phyloP scores from a whole-genome alignment of 2,797 vertebrate species.

The Thunnus albacares region DNA sequence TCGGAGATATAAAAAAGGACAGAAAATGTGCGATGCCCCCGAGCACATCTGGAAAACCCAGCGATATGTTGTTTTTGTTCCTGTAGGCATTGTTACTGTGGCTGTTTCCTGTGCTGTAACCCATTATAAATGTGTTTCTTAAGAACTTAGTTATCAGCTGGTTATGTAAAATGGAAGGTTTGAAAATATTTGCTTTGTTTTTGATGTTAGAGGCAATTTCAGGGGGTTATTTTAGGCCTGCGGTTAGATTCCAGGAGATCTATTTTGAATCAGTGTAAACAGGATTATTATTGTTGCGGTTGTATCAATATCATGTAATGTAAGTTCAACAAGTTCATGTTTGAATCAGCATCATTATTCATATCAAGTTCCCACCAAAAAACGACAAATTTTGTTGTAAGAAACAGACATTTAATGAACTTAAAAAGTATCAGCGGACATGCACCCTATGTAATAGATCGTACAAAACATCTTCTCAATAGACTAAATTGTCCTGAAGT shows the following conservation, averaged over 20 bases:
- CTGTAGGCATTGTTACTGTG: conserved; percentile 29
- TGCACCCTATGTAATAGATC: background rate
- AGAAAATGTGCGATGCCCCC: conserved; percentile 33
- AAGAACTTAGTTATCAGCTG: conserved; percentile 39
- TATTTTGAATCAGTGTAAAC: no score
- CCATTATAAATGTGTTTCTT: conserved; percentile 15
- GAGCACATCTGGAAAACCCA: conserved; percentile 54
- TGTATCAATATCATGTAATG: background rate
- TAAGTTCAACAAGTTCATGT: background rate
- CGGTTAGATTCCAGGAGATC: background rate
- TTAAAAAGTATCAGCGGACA: background rate
- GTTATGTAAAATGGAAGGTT: conserved; percentile 10
- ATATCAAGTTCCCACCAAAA: no score
- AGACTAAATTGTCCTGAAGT: conserved; percentile 18
- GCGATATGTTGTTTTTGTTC: conserved; percentile 32
- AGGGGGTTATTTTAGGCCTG: background rate
- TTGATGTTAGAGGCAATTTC: background rate
- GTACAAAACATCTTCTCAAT: background rate
- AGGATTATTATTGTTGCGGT: background rate
- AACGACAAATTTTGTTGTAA: background rate
- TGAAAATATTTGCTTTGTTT: conserved; percentile 13
- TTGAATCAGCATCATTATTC: background rate
- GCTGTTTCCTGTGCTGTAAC: conserved; percentile 40
- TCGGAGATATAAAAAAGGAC: conserved; percentile 17
- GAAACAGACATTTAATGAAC: background rate